Base-by-base conservation (phyloP, 2,888 invertebrate genomes). In the Epistrophe eligans region DNA sequence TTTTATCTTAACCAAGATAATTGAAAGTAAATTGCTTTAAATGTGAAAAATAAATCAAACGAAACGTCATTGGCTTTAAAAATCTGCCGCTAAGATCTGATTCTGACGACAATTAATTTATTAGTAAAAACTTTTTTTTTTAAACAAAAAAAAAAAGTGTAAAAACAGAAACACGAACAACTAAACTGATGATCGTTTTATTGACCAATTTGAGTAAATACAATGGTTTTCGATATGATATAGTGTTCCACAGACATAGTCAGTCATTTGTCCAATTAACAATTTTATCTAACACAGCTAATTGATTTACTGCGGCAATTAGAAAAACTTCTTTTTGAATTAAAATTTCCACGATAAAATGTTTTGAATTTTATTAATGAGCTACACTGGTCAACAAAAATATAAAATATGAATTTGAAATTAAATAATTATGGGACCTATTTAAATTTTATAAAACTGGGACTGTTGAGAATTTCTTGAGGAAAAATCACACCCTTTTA, bases 241-340 rank as follows among this genome's bases (percentile, higher is more conserved):
- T 24, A 24, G 24, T 24, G 24, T 24, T 24, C 28, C 15, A 28
- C 1, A 35, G 8, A 35, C 9, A 35, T 9, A 55, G 19, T 13
- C 24, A 62, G 62, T 66, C 45, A 66, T 24, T 13, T 43, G 45
- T 66, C 17, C n/a, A 66, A 66, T 66, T 66, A 66, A 66, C 9
- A n/a, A 66, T 32, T 45, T 32, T 45, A 55, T 48, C 48, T 45
- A 32, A 48, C 1, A 10, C 4, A 7, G 4, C 66, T 66, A 66
- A 66, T 66, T 66, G 48, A 70, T 70, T 38, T 17, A 52, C 15
- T 55, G 70, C 52, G 32, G 48, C 55, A 70, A 38, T 24, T 50
- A 8, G 32, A 1, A 28, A 17, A 70, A 52, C 11, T 52, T 40
- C 15, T 50, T 40, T 52, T 52, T 55, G 19, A 58, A 58, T 28